Percentiles rank a stretch among this genome's conserved stretches.
Evolutionary conservation across 2,888 invertebrate species (phyloP).

Genomic region (Acanthosoma haemorrhoidale): DNA sequence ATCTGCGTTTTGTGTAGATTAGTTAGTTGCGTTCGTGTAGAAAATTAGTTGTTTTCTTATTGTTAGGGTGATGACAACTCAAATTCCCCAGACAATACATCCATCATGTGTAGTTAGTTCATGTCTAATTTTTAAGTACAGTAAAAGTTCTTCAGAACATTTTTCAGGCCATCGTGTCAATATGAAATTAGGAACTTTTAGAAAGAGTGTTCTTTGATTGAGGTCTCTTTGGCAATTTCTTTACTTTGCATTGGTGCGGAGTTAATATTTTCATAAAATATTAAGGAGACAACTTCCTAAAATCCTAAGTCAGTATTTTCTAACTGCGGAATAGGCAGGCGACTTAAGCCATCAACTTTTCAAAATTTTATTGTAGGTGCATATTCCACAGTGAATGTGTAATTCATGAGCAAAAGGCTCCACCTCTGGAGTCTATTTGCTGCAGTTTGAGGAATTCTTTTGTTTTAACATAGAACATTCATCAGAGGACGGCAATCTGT

Average conservation of each 20-base stretch:
- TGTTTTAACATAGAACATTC: neutral
- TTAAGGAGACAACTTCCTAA: neutral
- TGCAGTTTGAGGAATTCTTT: neutral
- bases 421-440: neutral
- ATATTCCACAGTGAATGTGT: neutral
- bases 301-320: neutral
- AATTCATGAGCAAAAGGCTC: neutral
- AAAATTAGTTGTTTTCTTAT: neutral
- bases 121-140: neutral
- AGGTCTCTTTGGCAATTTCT: neutral
- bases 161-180: neutral
- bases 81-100: too few relatives aligned
- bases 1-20: neutral
- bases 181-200: neutral
- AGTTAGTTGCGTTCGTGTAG: too few relatives aligned
- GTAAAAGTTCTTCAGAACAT: neutral
- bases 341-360: neutral
- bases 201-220: neutral
- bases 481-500: neutral
- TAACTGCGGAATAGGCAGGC: neutral
- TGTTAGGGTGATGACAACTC: neutral
- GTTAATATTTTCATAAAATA: neutral
- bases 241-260: neutral
- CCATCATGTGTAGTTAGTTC: neutral
- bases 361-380: neutral